Evolutionary conservation across 2,797 vertebrate genomes (phyloP).

Genomic region (Monodelphis domestica): DNA sequence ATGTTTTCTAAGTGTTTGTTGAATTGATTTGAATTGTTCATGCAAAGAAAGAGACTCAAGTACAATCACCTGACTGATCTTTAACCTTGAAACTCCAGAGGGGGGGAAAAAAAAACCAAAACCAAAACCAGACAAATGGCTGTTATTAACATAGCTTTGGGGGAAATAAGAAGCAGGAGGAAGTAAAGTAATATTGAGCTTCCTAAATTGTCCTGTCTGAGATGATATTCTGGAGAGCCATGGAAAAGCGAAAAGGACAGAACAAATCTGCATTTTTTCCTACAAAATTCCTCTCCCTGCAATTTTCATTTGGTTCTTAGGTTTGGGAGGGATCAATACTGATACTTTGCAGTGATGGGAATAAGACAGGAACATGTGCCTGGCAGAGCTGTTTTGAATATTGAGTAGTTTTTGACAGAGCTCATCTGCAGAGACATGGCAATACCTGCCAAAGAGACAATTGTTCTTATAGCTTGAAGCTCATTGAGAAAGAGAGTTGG

Average conservation of each 20-base stretch:
- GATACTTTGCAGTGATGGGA: constrained; percentile 67
- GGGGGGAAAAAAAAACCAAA: constrained; percentile 20
- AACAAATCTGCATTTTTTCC: constrained; percentile 53
- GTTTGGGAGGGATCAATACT: constrained; percentile 72
- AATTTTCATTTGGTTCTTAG: constrained; percentile 60
- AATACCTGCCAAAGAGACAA: constrained; percentile 53
- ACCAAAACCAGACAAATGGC: neutral
- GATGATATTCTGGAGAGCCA: constrained; percentile 40
- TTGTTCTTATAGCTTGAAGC: constrained; percentile 28
- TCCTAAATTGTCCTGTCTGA: constrained; percentile 44
- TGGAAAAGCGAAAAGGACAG: neutral
- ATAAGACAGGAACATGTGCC: constrained; percentile 51
- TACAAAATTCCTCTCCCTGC: constrained; percentile 10
- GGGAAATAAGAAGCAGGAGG: constrained; percentile 45
- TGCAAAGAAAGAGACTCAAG: constrained; percentile 53
- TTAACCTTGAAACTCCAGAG: constrained; percentile 50
- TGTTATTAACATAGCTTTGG: constrained; percentile 57
- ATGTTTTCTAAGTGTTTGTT: neutral
- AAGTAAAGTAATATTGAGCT: constrained; percentile 50
- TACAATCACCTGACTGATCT: constrained; percentile 32
- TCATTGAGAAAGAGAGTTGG: constrained; percentile 42
- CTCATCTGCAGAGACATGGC: constrained; percentile 40
- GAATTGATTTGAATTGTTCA: neutral
- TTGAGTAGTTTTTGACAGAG: constrained; percentile 63
- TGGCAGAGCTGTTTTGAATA: constrained; percentile 63